A percentile compares a stretch with the other conserved stretches of the same genome.
Conservation (phyloP, 37 sponge, comb jelly and placozoan genomes). For the Halisarca cf. caerulea region DNA sequence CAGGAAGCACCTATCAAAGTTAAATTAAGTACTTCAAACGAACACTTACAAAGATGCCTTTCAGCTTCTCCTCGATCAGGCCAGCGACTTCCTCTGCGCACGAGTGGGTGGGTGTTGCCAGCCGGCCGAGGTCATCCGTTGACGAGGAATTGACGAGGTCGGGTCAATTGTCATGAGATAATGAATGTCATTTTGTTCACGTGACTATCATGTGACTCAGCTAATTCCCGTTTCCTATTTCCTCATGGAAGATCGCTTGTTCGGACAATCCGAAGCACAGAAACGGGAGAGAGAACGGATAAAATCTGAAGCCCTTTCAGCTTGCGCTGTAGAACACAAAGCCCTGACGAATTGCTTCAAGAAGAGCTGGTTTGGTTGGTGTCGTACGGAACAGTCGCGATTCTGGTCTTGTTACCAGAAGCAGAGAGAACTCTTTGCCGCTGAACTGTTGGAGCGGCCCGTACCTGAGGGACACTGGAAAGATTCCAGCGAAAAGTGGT, state of each 20-base stretch:
- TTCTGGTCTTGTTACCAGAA: slow-evolving; percentile 79
- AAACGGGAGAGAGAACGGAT: slow-evolving; percentile 4
- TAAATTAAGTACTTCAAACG: too few relatives aligned
- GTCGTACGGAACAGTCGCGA: slow-evolving; percentile 39
- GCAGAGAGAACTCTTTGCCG: slow-evolving; percentile 28
- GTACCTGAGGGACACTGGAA: slow-evolving; percentile 33
- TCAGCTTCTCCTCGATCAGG: too few relatives aligned
- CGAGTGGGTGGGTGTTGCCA: too few relatives aligned
- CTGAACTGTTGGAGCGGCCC: not conserved
- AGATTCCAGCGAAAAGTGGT: not conserved
- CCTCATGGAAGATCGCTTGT: slow-evolving; percentile 13
- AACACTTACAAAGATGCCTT: too few relatives aligned
- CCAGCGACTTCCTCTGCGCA: too few relatives aligned
- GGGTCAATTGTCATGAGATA: too few relatives aligned
- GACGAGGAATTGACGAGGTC: too few relatives aligned
- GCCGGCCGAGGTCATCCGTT: too few relatives aligned
- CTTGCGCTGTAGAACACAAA: slow-evolving; percentile 44
- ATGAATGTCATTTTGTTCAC: too few relatives aligned
- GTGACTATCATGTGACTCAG: not conserved
- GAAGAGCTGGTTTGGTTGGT: slow-evolving; percentile 60
- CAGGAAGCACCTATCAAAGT: too few relatives aligned
- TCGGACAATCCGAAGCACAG: not conserved
- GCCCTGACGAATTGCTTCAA: slow-evolving; percentile 51
- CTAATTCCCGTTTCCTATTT: not conserved
- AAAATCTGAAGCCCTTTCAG: not conserved